A percentile compares a stretch with the other conserved stretches of the same genome.
Evolutionary conservation across 2,888 invertebrate genomes (phyloP).

Genomic region (Standfussiana lucernea): DNA sequence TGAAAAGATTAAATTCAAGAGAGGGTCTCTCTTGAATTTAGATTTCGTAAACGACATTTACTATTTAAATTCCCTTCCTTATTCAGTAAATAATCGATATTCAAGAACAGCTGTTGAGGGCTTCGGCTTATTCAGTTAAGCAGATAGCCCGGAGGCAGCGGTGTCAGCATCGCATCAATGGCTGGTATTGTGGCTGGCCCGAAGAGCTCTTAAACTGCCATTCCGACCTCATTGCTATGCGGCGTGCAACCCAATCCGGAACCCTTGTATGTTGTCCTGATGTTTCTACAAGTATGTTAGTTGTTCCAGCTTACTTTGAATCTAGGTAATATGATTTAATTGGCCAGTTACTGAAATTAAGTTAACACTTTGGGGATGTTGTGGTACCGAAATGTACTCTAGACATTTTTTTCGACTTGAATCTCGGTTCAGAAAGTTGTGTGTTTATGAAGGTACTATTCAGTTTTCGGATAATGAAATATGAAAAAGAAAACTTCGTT

Average conservation of each 20-base stretch:
- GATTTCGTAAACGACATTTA: constrained; percentile 20
- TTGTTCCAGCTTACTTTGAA: constrained; percentile 20
- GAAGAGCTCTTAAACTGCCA: constrained; percentile 60
- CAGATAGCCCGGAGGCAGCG: constrained; percentile 44
- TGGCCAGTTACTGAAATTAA: constrained; percentile 15
- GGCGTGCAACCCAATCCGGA: constrained; percentile 65
- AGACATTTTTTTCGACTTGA: neutral
- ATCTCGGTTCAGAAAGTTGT: neutral
- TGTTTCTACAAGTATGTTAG: constrained; percentile 52
- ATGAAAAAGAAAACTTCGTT: constrained; percentile 3
- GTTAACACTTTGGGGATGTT: constrained; percentile 3
- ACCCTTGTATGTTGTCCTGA: constrained; percentile 58
- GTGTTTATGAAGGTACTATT: neutral
- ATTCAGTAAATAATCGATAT: constrained; percentile 48
- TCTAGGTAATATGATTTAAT: constrained; percentile 15
- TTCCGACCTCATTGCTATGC: constrained; percentile 73
- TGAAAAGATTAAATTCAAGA: too few relatives aligned
- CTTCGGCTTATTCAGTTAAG: constrained; percentile 44
- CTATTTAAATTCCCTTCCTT: constrained; percentile 37
- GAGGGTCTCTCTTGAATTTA: constrained; percentile 29
- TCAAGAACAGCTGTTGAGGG: constrained; percentile 41
- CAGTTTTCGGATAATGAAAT: neutral
- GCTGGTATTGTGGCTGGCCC: constrained; percentile 66
- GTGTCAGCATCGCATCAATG: constrained; percentile 63
- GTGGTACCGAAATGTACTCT: constrained; percentile 2